phyloP scores from a whole-genome alignment of 2,113 vertebrate genomes.

The Anarhynchus alexandrinus region DNA sequence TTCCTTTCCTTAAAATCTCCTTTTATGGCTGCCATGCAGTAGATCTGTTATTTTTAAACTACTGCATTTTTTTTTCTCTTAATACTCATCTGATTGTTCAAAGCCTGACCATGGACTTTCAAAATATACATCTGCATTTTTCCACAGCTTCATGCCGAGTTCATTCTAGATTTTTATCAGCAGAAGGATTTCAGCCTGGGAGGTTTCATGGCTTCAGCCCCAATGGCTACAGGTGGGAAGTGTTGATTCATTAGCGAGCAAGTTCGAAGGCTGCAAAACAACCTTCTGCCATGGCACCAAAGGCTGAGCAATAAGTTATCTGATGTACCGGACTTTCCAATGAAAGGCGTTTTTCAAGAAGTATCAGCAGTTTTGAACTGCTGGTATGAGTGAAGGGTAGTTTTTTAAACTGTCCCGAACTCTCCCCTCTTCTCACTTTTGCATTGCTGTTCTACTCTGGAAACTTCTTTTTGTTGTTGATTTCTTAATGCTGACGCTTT shows the following conservation, averaged over 20 bases:
- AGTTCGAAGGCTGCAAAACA: not conserved
- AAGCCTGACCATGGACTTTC: slow-evolving; percentile 24
- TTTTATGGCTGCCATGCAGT: slow-evolving; percentile 48
- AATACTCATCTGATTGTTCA: slow-evolving; percentile 61
- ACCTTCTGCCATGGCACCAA: not conserved
- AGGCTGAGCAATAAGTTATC: not conserved
- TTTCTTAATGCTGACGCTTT: not conserved
- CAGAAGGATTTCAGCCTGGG: slow-evolving; percentile 22
- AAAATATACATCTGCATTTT: slow-evolving; percentile 48
- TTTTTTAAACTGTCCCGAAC: not conserved
- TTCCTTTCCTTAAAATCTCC: slow-evolving; percentile 53
- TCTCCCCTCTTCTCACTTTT: not conserved
- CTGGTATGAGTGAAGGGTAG: not conserved
- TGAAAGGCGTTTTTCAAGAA: not conserved
- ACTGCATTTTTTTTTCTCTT: not conserved
- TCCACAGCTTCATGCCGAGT: slow-evolving; percentile 15
- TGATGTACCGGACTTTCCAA: slow-evolving; percentile 10
- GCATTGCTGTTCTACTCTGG: not conserved
- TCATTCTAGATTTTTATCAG: slow-evolving; percentile 54
- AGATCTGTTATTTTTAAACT: slow-evolving; percentile 61
- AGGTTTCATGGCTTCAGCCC: not conserved
- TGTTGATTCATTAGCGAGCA: not conserved
- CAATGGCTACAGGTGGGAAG: slow-evolving; percentile 36
- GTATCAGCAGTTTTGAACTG: slow-evolving; percentile 3
- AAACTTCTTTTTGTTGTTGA: not conserved